Conservation (phyloP, 2,113 vertebrate genomes). For the Melanerpes aurifrons region DNA sequence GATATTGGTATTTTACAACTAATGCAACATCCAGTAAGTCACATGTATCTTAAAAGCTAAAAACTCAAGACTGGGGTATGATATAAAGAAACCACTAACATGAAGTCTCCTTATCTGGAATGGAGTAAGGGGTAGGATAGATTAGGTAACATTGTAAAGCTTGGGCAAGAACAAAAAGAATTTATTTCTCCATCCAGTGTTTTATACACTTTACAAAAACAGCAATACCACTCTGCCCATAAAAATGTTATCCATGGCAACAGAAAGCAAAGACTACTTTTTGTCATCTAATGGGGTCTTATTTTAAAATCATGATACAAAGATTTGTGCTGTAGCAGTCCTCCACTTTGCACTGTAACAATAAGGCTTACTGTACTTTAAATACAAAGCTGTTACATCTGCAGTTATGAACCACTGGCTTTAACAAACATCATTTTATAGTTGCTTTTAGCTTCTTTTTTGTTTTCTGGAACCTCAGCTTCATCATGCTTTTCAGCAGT, state of each 20-base stretch:
- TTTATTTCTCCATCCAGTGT: slow-evolving; percentile 77
- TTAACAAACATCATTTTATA: slow-evolving; percentile 90
- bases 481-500: slow-evolving; percentile 72
- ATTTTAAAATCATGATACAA: slow-evolving; percentile 83
- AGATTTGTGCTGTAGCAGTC: slow-evolving; percentile 84
- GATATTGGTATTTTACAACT: slow-evolving; percentile 49
- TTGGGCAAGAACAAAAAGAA: slow-evolving; percentile 69
- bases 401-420: slow-evolving; percentile 82
- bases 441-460: slow-evolving; percentile 81
- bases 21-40: slow-evolving; percentile 51
- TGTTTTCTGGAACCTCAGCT: slow-evolving; percentile 74
- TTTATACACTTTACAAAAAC: slow-evolving; percentile 80
- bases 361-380: slow-evolving; percentile 81
- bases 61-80: slow-evolving; percentile 51
- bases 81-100: slow-evolving; percentile 63
- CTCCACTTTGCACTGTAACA: slow-evolving; percentile 82
- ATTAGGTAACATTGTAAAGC: slow-evolving; percentile 71
- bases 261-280: slow-evolving; percentile 80
- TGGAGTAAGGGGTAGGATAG: slow-evolving; percentile 26
- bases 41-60: slow-evolving; percentile 54
- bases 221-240: slow-evolving; percentile 76
- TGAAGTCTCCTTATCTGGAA: slow-evolving; percentile 34
- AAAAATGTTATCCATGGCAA: slow-evolving; percentile 80
- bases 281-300: slow-evolving; percentile 79
- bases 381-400: slow-evolving; percentile 75